Evolutionary conservation across 2,113 vertebrate genomes (phyloP).

Genomic region (Corythornis madagascariensis): DNA sequence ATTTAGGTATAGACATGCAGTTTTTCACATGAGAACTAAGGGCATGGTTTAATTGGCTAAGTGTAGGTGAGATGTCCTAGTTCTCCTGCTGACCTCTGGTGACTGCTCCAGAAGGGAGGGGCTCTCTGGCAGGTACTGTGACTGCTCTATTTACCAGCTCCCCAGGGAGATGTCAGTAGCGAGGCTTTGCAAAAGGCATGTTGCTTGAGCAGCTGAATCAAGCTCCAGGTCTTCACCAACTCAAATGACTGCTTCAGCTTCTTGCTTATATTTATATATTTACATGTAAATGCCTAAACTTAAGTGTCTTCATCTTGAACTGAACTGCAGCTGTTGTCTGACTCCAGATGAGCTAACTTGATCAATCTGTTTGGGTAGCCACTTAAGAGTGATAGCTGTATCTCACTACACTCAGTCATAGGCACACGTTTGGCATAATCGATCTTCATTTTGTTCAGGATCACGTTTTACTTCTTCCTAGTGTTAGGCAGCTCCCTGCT

Average conservation of each 20-base stretch:
- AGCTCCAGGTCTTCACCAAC: neutral
- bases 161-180: neutral
- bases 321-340: neutral
- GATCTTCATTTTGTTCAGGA: neutral
- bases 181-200: neutral
- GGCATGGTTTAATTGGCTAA: neutral
- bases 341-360: neutral
- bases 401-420: neutral
- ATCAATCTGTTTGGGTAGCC: neutral
- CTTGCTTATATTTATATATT: neutral
- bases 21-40: neutral
- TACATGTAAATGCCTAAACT: neutral
- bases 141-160: neutral
- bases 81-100: neutral
- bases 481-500: neutral
- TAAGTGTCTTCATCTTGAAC: neutral
- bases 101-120: fast-evolving
- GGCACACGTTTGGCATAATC: neutral
- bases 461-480: neutral
- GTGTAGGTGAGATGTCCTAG: neutral
- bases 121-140: neutral
- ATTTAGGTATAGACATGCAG: neutral
- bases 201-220: neutral
- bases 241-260: neutral
- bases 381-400: fast-evolving